phyloP scores from a whole-genome alignment of 92 coral and sea anemone species.

The Epizoanthus rinbou region DNA sequence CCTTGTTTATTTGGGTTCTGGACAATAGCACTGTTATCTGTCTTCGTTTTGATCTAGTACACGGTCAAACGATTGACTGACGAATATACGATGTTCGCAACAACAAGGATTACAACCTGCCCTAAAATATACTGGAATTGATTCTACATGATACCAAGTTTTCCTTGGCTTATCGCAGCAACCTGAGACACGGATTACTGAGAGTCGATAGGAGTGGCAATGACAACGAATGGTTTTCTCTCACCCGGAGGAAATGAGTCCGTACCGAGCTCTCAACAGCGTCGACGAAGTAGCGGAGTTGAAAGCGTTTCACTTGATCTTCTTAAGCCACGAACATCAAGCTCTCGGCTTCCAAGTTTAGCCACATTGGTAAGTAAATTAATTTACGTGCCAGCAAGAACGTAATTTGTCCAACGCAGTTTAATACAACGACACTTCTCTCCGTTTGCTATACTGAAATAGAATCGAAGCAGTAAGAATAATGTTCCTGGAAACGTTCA shows the following conservation, averaged over 20 bases:
- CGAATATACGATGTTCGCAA: background rate
- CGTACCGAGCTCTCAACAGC: background rate
- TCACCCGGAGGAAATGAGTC: conserved; percentile 23
- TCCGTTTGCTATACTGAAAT: background rate
- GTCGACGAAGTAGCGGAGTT: conserved; percentile 3
- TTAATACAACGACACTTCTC: background rate
- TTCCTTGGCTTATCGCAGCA: background rate
- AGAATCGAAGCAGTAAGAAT: background rate
- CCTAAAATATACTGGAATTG: background rate
- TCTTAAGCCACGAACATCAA: conserved; percentile 53
- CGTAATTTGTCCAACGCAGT: background rate
- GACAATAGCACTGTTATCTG: conserved; percentile 7
- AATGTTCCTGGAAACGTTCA: too few relatives aligned
- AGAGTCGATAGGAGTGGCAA: background rate
- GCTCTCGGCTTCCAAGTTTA: conserved; percentile 73
- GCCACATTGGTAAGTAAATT: conserved; percentile 76
- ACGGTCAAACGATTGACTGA: background rate
- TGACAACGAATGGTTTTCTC: conserved; percentile 38
- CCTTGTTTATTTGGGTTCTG: conserved; percentile 11
- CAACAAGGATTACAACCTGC: background rate
- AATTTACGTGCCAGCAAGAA: background rate
- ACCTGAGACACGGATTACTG: background rate
- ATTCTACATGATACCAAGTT: background rate
- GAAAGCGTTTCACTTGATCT: conserved; percentile 18
- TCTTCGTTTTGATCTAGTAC: conserved; percentile 21